These are phyloP conservation scores for Dendrolimus pini DNA, from an alignment of 2,888 invertebrate species.

Conservation along the genomic window DNA sequence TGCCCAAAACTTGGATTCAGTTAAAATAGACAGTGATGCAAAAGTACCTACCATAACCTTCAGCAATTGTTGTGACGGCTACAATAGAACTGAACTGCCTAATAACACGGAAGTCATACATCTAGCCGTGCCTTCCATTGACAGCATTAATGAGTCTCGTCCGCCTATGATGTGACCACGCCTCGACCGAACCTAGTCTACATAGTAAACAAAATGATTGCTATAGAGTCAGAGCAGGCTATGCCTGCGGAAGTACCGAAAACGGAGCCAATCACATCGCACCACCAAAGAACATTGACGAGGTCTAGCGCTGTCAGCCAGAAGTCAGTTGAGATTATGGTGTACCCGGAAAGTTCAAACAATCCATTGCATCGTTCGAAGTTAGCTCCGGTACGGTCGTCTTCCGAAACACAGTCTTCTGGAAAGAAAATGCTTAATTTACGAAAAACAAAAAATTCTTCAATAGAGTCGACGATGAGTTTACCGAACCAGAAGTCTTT, in stretches of 20 bases:
- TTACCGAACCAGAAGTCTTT: slow-evolving; percentile 71
- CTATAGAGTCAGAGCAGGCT: slow-evolving; percentile 61
- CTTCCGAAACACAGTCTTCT: slow-evolving; percentile 65
- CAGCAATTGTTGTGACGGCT: slow-evolving; percentile 65
- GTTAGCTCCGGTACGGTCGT: slow-evolving; percentile 61
- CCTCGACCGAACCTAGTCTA: slow-evolving; percentile 10
- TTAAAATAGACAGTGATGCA: slow-evolving; percentile 55
- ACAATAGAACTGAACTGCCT: slow-evolving; percentile 36
- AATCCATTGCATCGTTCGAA: slow-evolving; percentile 68
- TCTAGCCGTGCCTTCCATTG: slow-evolving; percentile 63
- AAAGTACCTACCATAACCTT: slow-evolving; percentile 67
- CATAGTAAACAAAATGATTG: slow-evolving; percentile 48
- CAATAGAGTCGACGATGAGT: slow-evolving; percentile 73
- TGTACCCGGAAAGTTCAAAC: slow-evolving; percentile 63
- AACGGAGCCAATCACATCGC: slow-evolving; percentile 49
- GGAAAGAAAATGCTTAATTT: slow-evolving; percentile 63
- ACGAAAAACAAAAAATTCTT: slow-evolving; percentile 69
- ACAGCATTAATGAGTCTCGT: slow-evolving; percentile 59
- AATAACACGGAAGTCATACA: slow-evolving; percentile 55
- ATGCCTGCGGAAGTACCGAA: slow-evolving; percentile 54
- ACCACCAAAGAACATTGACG: slow-evolving; percentile 70
- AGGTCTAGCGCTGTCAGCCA: slow-evolving; percentile 78
- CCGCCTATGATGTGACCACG: slow-evolving; percentile 64
- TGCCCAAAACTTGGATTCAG: slow-evolving; percentile 47
- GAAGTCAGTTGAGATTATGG: slow-evolving; percentile 76